These are phyloP conservation scores for Coleophora flavipennella DNA, from an alignment of 2,888 invertebrate species.

Conservation along the genomic window DNA sequence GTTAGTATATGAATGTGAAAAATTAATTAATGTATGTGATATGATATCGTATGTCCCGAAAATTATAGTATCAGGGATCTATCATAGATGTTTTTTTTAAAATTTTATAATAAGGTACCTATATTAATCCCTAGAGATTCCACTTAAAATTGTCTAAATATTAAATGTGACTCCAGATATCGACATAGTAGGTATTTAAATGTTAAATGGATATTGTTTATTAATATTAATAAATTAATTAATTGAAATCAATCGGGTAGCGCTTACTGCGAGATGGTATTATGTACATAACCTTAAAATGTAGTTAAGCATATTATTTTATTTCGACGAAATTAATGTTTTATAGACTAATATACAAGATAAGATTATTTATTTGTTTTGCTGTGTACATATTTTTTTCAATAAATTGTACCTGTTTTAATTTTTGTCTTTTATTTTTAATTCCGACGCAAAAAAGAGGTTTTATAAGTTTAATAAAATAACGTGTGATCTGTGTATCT, in stretches of 20 bases:
- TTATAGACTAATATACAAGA: conserved; percentile 72
- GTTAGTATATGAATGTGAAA: conserved; percentile 62
- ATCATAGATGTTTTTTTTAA: conserved; percentile 62
- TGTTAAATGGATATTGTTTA: conserved; percentile 67
- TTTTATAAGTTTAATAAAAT: too few relatives aligned
- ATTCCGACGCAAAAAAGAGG: too few relatives aligned
- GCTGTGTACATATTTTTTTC: conserved; percentile 73
- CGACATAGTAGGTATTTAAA: conserved; percentile 60
- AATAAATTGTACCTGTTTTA: conserved; percentile 74
- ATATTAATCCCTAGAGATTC: conserved; percentile 57
- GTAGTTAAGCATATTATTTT: conserved; percentile 72
- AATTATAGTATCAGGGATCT: conserved; percentile 44
- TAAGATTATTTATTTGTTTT: conserved; percentile 74
- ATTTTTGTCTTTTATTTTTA: conserved; percentile 20
- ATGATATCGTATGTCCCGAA: conserved; percentile 44
- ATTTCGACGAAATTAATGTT: conserved; percentile 73
- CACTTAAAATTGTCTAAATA: conserved; percentile 51
- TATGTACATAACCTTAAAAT: conserved; percentile 69
- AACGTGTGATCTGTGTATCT: too few relatives aligned
- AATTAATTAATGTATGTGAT: conserved; percentile 54
- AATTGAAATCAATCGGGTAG: conserved; percentile 32
- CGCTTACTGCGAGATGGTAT: conserved; percentile 61
- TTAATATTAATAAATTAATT: conserved; percentile 33
- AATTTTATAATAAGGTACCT: conserved; percentile 62
- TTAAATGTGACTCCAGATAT: conserved; percentile 58